Conservation (phyloP, 1,140 invertebrate genomes). For the Aleiodes sp. region DNA sequence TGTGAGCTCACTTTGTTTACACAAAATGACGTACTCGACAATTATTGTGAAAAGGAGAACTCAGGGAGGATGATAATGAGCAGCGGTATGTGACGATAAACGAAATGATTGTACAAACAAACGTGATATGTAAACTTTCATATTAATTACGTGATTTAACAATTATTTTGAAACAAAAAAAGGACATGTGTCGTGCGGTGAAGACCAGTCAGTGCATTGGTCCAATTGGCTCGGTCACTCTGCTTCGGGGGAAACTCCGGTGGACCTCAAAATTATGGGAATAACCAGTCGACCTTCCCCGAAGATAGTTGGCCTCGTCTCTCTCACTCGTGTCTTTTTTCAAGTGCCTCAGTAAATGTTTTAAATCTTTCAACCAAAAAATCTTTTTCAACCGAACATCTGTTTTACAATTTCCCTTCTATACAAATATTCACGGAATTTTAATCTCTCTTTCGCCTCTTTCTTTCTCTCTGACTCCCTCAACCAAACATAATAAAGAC, state of each 20-base stretch:
- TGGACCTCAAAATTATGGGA: slow-evolving; percentile 25
- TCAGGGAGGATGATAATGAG: slow-evolving; percentile 9
- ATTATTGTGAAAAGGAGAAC: not conserved
- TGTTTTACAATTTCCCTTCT: not conserved
- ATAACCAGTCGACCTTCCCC: slow-evolving; percentile 27
- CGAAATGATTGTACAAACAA: not conserved
- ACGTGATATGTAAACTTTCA: not conserved
- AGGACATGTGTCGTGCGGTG: slow-evolving; percentile 3
- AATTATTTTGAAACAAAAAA: not conserved
- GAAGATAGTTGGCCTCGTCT: slow-evolving; percentile 13
- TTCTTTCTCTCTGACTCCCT: not conserved
- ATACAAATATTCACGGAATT: not conserved
- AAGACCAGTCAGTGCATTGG: not conserved
- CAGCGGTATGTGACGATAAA: slow-evolving; percentile 1
- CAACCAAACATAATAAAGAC: not conserved
- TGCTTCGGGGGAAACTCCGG: slow-evolving; percentile 13
- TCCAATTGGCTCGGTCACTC: slow-evolving; percentile 22
- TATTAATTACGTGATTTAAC: not conserved
- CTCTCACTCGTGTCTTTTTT: not conserved
- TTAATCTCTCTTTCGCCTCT: not conserved
- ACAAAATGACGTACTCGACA: not conserved
- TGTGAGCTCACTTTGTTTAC: not conserved
- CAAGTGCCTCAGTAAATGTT: slow-evolving; percentile 3
- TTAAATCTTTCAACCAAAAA: not conserved
- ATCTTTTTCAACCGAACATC: too few species aligned